A percentile compares a stretch with the other conserved stretches of the same genome.
Evolutionary conservation across 2,888 invertebrate genomes (phyloP).

Genomic region (Abrostola tripartita): DNA sequence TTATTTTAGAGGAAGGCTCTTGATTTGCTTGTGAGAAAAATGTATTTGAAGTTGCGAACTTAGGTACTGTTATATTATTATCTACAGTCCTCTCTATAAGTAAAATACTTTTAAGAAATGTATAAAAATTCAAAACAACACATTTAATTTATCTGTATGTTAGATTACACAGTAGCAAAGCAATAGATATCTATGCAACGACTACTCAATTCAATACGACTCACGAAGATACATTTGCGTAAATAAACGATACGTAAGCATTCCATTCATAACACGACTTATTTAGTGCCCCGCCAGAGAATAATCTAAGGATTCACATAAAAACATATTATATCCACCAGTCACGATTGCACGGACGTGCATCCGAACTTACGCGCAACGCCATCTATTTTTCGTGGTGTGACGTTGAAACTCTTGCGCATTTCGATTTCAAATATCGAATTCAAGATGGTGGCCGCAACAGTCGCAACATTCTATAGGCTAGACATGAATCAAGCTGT

Average conservation of each 20-base stretch:
- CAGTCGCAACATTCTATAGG: conserved; percentile 64
- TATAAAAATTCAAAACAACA: conserved; percentile 58
- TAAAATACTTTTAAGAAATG: conserved; percentile 31
- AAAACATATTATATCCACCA: conserved; percentile 49
- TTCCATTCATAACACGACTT: conserved; percentile 68
- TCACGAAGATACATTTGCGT: conserved; percentile 67
- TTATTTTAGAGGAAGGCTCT: no score
- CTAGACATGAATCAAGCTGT: conserved; percentile 79
- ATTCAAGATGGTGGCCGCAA: conserved; percentile 66
- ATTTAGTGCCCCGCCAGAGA: conserved; percentile 58
- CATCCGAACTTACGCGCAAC: conserved; percentile 38
- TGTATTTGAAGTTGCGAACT: no score
- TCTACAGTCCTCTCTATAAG: conserved; percentile 8
- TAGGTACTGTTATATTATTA: no score
- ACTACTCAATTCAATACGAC: conserved; percentile 65
- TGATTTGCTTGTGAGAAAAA: no score
- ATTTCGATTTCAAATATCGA: conserved; percentile 64
- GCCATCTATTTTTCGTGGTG: conserved; percentile 54
- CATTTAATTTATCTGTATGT: conserved; percentile 54
- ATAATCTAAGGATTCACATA: conserved; percentile 56
- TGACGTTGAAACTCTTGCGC: conserved; percentile 56
- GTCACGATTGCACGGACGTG: conserved; percentile 45
- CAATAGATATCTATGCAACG: conserved; percentile 60
- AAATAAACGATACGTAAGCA: conserved; percentile 70
- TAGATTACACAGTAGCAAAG: conserved; percentile 62